These are phyloP conservation scores for Drosophila suboccidentalis DNA, from an alignment of 2,888 invertebrate genomes.

Conservation along the genomic window DNA sequence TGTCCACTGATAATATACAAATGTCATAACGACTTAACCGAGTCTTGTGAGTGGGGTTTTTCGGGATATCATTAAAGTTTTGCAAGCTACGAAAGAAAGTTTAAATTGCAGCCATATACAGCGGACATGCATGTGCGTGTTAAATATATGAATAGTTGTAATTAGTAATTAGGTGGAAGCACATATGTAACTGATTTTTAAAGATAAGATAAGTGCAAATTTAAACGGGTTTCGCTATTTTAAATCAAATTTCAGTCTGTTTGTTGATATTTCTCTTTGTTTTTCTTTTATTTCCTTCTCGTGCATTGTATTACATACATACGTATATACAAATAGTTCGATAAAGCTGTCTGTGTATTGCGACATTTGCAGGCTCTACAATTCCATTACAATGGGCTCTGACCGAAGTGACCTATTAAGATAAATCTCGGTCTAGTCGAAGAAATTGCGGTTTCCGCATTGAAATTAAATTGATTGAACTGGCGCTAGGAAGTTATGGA, in stretches of 20 bases:
- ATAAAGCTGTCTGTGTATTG: constrained; percentile 15
- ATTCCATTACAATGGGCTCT: constrained; percentile 6
- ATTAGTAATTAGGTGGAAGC: constrained; percentile 14
- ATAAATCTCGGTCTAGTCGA: constrained; percentile 33
- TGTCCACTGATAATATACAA: constrained; percentile 31
- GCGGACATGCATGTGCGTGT: constrained; percentile 10
- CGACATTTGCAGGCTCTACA: constrained; percentile 18
- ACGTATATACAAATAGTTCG: constrained; percentile 1
- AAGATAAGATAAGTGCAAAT: constrained; percentile 16
- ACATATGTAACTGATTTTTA: constrained; percentile 5
- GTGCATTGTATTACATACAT: no score
- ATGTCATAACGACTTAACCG: constrained; percentile 12
- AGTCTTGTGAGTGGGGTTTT: constrained; percentile 22
- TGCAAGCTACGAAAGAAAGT: constrained; percentile 44
- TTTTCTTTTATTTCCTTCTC: background rate
- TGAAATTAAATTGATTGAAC: constrained; percentile 6
- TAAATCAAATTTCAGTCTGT: background rate
- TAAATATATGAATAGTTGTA: background rate
- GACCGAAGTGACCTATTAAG: constrained; percentile 58
- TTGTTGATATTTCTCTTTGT: background rate
- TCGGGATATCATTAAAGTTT: constrained; percentile 15
- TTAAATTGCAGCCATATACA: constrained; percentile 16
- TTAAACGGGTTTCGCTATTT: background rate
- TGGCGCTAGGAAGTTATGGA: background rate
- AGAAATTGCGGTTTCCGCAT: constrained; percentile 26